phyloP scores from a whole-genome alignment of 2,888 invertebrate species.

The Stenoptilia bipunctidactyla region DNA sequence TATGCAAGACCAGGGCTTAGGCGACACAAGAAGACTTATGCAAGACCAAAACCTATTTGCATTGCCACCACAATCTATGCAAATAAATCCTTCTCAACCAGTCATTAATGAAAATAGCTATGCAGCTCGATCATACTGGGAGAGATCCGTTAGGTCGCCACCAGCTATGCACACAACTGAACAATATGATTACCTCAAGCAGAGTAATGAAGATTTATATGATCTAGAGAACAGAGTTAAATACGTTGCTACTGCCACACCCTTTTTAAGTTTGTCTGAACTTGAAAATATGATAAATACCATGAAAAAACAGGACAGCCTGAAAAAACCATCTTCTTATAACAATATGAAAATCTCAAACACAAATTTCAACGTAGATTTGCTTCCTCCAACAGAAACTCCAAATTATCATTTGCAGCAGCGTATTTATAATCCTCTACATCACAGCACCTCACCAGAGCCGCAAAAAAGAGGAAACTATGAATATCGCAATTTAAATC shows the following conservation, averaged over 20 bases:
- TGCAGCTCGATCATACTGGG: slow-evolving; percentile 45
- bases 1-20: too few species aligned
- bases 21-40: too few species aligned
- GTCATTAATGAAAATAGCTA: slow-evolving; percentile 32
- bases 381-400: slow-evolving; percentile 21
- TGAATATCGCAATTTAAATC: too few species aligned
- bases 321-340: too few species aligned
- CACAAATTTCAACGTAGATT: slow-evolving; percentile 33
- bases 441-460: too few species aligned
- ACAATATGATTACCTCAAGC: slow-evolving; percentile 24
- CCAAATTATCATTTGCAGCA: too few species aligned
- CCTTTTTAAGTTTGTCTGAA: slow-evolving; percentile 35
- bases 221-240: slow-evolving; percentile 48
- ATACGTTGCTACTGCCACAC: slow-evolving; percentile 28
- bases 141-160: slow-evolving; percentile 49
- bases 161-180: slow-evolving; percentile 16
- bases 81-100: slow-evolving; percentile 20
- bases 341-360: slow-evolving; percentile 12
- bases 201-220: slow-evolving; percentile 38
- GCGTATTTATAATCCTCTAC: too few species aligned
- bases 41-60: too few species aligned
- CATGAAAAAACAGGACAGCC: slow-evolving; percentile 13
- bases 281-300: slow-evolving; percentile 45
- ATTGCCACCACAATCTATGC: too few species aligned
- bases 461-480: too few species aligned